phyloP scores from a whole-genome alignment of 2,888 invertebrate genomes.

The Lithophane socia region DNA sequence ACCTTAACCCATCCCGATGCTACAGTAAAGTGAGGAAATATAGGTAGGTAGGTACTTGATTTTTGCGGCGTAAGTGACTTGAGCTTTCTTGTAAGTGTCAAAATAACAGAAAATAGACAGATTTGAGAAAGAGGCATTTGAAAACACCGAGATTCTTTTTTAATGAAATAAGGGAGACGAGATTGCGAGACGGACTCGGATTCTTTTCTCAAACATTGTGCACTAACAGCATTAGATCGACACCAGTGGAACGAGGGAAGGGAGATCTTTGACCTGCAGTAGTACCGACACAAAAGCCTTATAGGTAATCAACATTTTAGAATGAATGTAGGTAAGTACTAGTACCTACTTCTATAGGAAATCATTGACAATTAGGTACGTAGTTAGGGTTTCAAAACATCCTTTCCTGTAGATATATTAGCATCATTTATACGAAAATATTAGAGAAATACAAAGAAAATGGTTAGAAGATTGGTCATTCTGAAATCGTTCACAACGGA shows the following conservation, averaged over 20 bases:
- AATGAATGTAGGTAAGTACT: neutral
- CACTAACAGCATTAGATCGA: neutral
- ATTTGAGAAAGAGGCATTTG: neutral
- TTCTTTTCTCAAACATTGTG: neutral
- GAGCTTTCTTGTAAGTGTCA: neutral
- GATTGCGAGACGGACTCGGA: neutral
- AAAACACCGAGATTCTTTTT: conserved; percentile 1
- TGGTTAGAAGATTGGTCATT: conserved; percentile 43
- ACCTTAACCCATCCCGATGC: neutral
- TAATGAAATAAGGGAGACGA: neutral
- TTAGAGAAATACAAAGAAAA: conserved; percentile 7
- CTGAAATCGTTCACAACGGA: conserved; percentile 23
- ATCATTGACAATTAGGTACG: conserved; percentile 1
- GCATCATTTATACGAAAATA: neutral
- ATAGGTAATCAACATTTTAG: neutral
- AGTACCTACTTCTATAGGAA: neutral
- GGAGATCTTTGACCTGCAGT: neutral
- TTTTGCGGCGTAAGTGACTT: neutral
- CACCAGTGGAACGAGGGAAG: neutral
- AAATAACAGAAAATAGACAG: neutral
- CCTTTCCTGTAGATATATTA: neutral
- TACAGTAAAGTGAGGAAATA: neutral
- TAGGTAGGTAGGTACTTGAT: neutral
- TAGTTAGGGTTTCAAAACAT: conserved; percentile 11
- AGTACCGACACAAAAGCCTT: neutral